phyloP scores from a whole-genome alignment of 2,797 vertebrate genomes.

The Myripristis murdjan region DNA sequence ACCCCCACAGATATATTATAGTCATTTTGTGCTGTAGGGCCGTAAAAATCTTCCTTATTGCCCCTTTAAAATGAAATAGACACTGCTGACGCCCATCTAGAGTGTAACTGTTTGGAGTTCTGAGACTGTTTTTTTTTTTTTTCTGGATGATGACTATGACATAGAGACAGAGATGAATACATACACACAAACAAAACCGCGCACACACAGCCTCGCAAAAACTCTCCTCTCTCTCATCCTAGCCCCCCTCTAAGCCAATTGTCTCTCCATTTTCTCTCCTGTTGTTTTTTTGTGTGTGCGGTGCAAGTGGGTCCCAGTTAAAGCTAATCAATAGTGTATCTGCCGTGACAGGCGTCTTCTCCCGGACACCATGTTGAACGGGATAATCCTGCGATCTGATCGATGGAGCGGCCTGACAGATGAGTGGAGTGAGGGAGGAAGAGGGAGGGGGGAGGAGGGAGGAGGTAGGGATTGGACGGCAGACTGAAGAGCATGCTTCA shows the following conservation, averaged over 20 bases:
- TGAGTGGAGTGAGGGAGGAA: conserved; percentile 54
- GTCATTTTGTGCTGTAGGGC: no score
- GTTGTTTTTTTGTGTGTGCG: conserved; percentile 23
- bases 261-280: conserved; percentile 51
- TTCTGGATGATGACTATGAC: background rate
- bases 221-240: conserved; percentile 2
- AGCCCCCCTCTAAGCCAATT: conserved; percentile 13
- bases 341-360: conserved; percentile 78
- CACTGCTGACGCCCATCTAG: background rate
- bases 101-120: no score
- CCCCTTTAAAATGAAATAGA: conserved; percentile 18
- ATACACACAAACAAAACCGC: conserved; percentile 18
- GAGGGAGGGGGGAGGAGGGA: conserved; percentile 9
- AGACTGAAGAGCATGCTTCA: conserved; percentile 30
- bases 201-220: background rate
- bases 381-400: conserved; percentile 82
- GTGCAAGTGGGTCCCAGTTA: conserved; percentile 68
- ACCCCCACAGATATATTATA: no score
- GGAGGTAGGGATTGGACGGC: conserved; percentile 38
- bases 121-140: background rate
- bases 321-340: conserved; percentile 84
- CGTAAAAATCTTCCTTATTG: background rate
- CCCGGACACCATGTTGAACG: conserved; percentile 80
- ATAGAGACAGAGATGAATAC: background rate
- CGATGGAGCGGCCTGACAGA: conserved; percentile 79